phyloP scores from a whole-genome alignment of 2,888 invertebrate genomes.

The Noctua pronuba region DNA sequence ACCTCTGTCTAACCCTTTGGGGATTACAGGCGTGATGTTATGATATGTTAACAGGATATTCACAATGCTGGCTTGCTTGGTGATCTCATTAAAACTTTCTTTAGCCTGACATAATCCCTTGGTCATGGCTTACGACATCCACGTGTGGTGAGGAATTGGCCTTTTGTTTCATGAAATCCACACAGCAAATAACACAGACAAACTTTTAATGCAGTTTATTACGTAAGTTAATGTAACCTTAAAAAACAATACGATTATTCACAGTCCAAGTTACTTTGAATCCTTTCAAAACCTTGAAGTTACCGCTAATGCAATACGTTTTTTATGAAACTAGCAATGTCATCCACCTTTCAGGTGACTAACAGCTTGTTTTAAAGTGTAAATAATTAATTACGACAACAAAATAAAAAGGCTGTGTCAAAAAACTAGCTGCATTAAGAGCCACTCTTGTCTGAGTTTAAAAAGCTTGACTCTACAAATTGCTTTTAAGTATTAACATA shows the following conservation, averaged over 20 bases:
- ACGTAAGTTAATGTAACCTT: slow-evolving; percentile 25
- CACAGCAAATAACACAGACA: too few relatives aligned
- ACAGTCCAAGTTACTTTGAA: slow-evolving; percentile 22
- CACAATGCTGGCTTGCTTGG: background rate
- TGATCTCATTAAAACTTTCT: background rate
- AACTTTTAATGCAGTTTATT: background rate
- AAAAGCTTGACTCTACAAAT: slow-evolving; percentile 38
- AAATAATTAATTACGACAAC: slow-evolving; percentile 33
- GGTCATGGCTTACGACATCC: background rate
- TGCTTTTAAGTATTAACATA: slow-evolving; percentile 46
- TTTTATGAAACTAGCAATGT: slow-evolving; percentile 48
- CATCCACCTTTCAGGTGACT: slow-evolving; percentile 47
- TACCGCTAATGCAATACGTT: slow-evolving; percentile 24
- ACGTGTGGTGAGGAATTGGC: background rate
- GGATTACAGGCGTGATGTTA: too few relatives aligned
- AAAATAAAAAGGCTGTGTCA: background rate
- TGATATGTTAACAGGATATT: background rate
- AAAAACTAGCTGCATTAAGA: slow-evolving; percentile 35
- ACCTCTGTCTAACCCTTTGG: too few relatives aligned
- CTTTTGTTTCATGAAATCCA: background rate
- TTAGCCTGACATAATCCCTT: background rate
- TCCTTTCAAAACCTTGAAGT: slow-evolving; percentile 58
- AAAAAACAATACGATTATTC: slow-evolving; percentile 6
- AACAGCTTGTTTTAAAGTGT: slow-evolving; percentile 27
- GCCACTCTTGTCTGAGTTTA: slow-evolving; percentile 17